These are phyloP conservation scores for Propsilocerus akamusi DNA, from an alignment of 1,140 invertebrate genomes.

Conservation along the genomic window DNA sequence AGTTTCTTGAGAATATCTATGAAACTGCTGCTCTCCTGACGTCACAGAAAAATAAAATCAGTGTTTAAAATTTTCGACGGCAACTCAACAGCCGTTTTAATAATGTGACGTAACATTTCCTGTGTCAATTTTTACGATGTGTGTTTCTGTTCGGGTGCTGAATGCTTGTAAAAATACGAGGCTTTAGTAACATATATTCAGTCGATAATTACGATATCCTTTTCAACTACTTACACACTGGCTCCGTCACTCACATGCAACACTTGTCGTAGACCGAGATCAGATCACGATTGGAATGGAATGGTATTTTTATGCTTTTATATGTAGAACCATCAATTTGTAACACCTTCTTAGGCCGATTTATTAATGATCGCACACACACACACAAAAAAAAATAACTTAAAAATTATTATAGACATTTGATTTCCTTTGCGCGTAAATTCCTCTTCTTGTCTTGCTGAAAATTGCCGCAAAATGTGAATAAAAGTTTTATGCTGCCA, in stretches of 20 bases:
- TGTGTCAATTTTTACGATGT: slow-evolving; percentile 3
- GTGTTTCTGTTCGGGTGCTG: no score
- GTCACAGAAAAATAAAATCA: no score
- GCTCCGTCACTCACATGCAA: neutral
- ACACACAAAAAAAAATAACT: neutral
- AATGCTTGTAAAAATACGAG: neutral
- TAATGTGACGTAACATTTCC: neutral
- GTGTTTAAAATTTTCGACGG: no score
- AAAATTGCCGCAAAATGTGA: no score
- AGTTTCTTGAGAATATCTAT: no score
- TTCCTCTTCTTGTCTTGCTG: neutral
- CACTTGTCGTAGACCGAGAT: no score
- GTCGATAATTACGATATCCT: slow-evolving; percentile 3
- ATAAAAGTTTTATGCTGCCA: no score
- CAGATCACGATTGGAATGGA: no score
- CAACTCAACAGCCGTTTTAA: neutral
- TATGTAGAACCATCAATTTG: neutral
- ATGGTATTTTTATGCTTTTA: no score
- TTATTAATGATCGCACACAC: neutral
- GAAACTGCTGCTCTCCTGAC: no score
- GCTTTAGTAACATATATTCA: neutral
- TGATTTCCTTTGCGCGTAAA: neutral
- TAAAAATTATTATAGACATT: neutral
- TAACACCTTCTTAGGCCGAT: neutral
- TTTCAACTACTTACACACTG: neutral